Conservation (phyloP, 92 coral and sea anemone genomes). For the Heliopora coerulea region DNA sequence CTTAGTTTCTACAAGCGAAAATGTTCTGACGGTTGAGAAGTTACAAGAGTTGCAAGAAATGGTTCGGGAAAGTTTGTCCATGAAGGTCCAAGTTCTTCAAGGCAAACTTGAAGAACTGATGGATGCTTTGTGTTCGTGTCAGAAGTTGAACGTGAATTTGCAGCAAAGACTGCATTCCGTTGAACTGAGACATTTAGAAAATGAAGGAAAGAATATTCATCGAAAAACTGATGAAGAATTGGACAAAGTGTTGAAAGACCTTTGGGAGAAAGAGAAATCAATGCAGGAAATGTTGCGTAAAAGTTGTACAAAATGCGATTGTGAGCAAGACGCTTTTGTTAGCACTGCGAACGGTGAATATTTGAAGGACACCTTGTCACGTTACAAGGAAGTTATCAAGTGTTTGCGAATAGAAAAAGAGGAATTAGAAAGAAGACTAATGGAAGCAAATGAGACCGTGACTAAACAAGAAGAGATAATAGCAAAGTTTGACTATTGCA, state of each 20-base stretch:
- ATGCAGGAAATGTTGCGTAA: constrained; percentile 4
- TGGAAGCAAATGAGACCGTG: constrained; percentile 8
- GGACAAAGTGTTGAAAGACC: background rate
- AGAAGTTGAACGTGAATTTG: background rate
- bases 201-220: background rate
- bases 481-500: background rate
- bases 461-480: background rate
- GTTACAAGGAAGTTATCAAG: constrained; percentile 7
- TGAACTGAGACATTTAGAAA: constrained; percentile 19
- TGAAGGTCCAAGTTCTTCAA: constrained; percentile 16
- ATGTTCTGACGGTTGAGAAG: constrained; percentile 5
- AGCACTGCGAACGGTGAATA: background rate
- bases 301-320: background rate
- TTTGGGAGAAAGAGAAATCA: constrained; percentile 13
- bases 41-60: constrained; percentile 24
- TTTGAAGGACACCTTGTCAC: constrained; percentile 3
- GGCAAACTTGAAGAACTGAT: constrained; percentile 5
- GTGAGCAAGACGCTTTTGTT: background rate
- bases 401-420: constrained; percentile 17
- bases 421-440: background rate
- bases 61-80: constrained; percentile 19
- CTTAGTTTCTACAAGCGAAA: background rate
- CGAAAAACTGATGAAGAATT: constrained; percentile 11
- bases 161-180: constrained; percentile 22
- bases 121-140: constrained; percentile 9